Percentiles rank a stretch among this genome's conserved stretches.
These are phyloP conservation scores for Galleria mellonella DNA, from an alignment of 1,140 invertebrate genomes.

Conservation along the genomic window DNA sequence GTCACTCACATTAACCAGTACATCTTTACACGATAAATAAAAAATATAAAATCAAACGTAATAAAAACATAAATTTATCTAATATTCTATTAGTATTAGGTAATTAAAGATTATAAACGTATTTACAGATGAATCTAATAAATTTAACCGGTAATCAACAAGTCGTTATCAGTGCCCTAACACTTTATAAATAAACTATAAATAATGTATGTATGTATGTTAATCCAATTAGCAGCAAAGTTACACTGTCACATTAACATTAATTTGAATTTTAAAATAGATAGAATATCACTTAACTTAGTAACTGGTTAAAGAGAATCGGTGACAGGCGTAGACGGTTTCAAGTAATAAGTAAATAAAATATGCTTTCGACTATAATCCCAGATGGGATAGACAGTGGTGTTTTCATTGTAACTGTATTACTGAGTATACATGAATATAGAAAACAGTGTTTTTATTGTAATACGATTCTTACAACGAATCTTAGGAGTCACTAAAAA, in stretches of 20 bases:
- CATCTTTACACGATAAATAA: no score
- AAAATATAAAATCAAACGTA: no score
- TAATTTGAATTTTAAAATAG: conserved; percentile 59
- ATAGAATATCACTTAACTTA: conserved; percentile 33
- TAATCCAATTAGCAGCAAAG: conserved; percentile 53
- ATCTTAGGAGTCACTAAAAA: no score
- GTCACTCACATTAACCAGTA: no score
- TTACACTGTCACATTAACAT: conserved; percentile 52
- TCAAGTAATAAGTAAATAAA: not conserved
- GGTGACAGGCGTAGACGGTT: conserved; percentile 25
- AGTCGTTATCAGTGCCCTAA: conserved; percentile 27
- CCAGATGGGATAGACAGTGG: no score
- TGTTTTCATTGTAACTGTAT: no score
- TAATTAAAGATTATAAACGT: not conserved
- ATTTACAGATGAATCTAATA: not conserved
- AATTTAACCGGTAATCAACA: not conserved
- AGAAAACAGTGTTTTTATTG: no score
- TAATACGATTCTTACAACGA: no score
- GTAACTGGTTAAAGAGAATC: conserved; percentile 17
- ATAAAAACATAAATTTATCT: no score
- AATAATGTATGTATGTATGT: conserved; percentile 27
- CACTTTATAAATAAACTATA: conserved; percentile 23
- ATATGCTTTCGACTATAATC: conserved; percentile 4
- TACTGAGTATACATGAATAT: no score
- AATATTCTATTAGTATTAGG: not conserved